Evolutionary conservation across 2,113 vertebrate species (phyloP).

Genomic region (Limanda limanda): DNA sequence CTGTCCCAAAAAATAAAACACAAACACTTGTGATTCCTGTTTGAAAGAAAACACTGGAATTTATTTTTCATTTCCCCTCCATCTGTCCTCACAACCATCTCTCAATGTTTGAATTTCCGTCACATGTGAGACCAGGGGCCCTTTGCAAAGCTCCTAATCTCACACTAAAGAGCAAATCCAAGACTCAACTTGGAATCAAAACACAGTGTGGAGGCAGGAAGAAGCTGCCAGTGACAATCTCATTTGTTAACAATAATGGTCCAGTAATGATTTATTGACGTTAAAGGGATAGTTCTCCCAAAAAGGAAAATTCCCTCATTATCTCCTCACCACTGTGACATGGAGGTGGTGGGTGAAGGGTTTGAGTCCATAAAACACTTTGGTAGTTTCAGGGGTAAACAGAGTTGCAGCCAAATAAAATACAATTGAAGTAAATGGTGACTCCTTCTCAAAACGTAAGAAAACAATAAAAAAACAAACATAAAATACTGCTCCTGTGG

Average conservation of each 20-base stretch:
- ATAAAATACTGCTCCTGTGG: too few relatives aligned
- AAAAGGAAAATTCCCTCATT: too few relatives aligned
- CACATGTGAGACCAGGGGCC: neutral
- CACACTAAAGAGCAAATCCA: neutral
- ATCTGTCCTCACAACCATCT: slow-evolving; percentile 13
- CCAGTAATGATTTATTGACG: slow-evolving; percentile 16
- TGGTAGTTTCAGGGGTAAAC: too few relatives aligned
- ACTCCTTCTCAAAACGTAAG: neutral
- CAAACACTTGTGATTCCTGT: slow-evolving; percentile 16
- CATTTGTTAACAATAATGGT: too few relatives aligned
- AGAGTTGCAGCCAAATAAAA: neutral
- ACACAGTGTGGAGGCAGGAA: neutral
- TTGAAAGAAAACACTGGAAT: slow-evolving; percentile 1
- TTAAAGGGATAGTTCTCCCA: neutral
- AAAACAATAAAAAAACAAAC: too few relatives aligned
- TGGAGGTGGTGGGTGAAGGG: too few relatives aligned
- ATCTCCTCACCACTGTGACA: neutral
- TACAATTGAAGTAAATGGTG: too few relatives aligned
- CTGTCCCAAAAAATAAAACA: neutral
- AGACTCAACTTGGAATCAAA: neutral
- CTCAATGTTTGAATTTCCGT: slow-evolving; percentile 5
- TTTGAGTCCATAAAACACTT: too few relatives aligned
- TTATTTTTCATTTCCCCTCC: slow-evolving; percentile 15
- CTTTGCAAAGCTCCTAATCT: neutral
- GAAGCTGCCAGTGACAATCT: neutral